A percentile compares a stretch with the other conserved stretches of the same genome.
Conservation (phyloP, 2,113 vertebrate species). For the Ptilorrhoa leucosticta region DNA sequence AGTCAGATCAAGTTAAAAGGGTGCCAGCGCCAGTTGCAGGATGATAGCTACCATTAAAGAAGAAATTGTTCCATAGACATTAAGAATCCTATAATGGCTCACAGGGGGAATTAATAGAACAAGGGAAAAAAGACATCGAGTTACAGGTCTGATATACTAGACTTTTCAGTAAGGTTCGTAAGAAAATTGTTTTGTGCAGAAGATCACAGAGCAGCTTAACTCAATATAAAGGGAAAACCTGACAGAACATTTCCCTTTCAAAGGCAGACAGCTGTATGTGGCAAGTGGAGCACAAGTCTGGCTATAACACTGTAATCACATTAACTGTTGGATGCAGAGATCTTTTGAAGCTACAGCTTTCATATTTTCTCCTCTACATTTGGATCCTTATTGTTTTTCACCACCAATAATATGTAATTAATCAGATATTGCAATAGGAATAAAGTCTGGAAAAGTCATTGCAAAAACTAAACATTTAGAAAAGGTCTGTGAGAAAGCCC, state of each 20-base stretch:
- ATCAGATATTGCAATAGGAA: background rate
- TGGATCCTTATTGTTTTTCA: background rate
- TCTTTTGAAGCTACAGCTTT: background rate
- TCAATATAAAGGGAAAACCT: background rate
- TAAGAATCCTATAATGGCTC: background rate
- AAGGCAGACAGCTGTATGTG: background rate
- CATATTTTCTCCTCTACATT: background rate
- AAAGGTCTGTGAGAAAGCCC: background rate
- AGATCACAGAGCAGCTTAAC: conserved; percentile 15
- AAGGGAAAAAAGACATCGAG: background rate
- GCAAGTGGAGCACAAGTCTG: background rate
- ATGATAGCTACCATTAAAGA: background rate
- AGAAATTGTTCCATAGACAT: background rate
- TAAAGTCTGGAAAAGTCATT: background rate
- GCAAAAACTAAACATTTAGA: background rate
- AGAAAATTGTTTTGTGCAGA: background rate
- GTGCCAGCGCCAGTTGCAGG: background rate
- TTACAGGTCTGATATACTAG: background rate
- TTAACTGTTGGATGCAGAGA: background rate
- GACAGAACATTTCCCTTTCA: conserved; percentile 2
- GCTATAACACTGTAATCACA: background rate
- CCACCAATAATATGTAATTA: background rate
- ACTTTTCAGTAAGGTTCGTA: background rate
- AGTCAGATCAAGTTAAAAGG: background rate
- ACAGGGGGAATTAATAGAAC: background rate